Base-by-base conservation (phyloP, 2,113 vertebrate genomes). In the Myanophis thanlyinensis region DNA sequence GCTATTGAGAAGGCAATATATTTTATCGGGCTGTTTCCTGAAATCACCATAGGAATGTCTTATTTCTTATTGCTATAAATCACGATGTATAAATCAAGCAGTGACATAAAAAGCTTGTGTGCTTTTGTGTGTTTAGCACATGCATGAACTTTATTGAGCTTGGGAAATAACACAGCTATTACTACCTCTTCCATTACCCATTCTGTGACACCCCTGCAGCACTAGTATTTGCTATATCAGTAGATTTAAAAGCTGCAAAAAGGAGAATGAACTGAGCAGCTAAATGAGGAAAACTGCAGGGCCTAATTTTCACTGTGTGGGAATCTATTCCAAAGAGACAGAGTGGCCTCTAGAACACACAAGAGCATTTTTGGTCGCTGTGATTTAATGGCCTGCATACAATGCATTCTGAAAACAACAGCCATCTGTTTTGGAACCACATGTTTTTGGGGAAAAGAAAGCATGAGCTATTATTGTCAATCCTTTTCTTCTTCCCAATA, bases 221-320 rank as follows among this genome's bases (percentile, higher is more conserved):
- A 53, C 48, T 85, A 30, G 54, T 59, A 62, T 93, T 54, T 62
- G 23, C 89, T 59, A 35, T 92, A 73, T 91, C 48, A 48, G 54
- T 48, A 91, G 88, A 90, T 62, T 93, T 73, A 90, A 53, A 56
- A 48, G 80, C 48, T 30, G 30, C 48, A 52, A 87, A 56, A 44
- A 30, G 35, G 88, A 91, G 54, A 48, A 89, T 91, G 90, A 91
- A 91, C 89, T 87, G 52, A 67, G 15, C 87, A 89, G 48, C 67
- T 53, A 52, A 86, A 86, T 44, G 48, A 92, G 80, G 90, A 54
- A 73, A 67, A 85, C 40, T 48, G 48, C 88, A 73, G 27, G 47
- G 44, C 35, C 56, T 73, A 67, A 73, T 92, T 91, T 91, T 44
- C 27, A 30, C 27, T 47, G 48, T 3, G 8, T 80, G 93, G 73